Evolutionary conservation across 2,113 vertebrate genomes (phyloP).

Genomic region (Dromaius novaehollandiae): DNA sequence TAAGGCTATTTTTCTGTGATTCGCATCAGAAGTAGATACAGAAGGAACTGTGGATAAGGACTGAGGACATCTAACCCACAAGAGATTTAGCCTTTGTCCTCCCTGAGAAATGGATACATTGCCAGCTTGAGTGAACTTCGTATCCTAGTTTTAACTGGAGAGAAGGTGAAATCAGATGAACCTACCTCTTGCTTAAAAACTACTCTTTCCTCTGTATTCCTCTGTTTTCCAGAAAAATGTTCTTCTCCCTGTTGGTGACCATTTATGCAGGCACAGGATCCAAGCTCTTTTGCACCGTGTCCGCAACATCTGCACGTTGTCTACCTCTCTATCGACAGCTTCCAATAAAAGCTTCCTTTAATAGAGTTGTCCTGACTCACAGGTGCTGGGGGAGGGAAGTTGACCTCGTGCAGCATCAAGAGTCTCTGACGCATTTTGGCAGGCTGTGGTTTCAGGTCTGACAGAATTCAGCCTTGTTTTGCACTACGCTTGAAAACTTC

Average conservation of each 20-base stretch:
- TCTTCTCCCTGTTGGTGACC: slow-evolving; percentile 29
- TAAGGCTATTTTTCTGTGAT: neutral
- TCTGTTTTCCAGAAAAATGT: slow-evolving; percentile 33
- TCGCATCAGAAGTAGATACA: neutral
- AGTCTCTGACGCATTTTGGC: slow-evolving; percentile 60
- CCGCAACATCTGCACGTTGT: slow-evolving; percentile 14
- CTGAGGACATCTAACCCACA: neutral
- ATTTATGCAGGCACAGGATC: slow-evolving; percentile 2
- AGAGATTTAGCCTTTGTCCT: neutral
- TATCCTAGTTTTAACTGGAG: slow-evolving; percentile 14
- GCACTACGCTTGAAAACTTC: neutral
- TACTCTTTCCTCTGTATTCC: slow-evolving; percentile 17
- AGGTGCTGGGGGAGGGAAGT: slow-evolving; percentile 48
- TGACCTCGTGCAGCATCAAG: slow-evolving; percentile 59
- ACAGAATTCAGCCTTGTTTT: slow-evolving; percentile 58
- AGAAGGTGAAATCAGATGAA: slow-evolving; percentile 22
- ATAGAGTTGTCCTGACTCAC: slow-evolving; percentile 69
- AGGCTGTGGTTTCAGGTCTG: slow-evolving; percentile 54
- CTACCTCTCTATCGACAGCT: slow-evolving; percentile 29
- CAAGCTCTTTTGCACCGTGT: slow-evolving; percentile 16
- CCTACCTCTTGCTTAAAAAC: slow-evolving; percentile 56
- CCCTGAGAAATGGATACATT: neutral
- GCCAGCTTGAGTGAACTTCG: neutral
- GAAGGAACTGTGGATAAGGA: neutral
- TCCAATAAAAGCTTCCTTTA: slow-evolving; percentile 67